Percentiles rank a stretch among this genome's conserved stretches.
These are phyloP conservation scores for Magallana gigas DNA, from an alignment of 1,140 invertebrate species.

Conservation along the genomic window DNA sequence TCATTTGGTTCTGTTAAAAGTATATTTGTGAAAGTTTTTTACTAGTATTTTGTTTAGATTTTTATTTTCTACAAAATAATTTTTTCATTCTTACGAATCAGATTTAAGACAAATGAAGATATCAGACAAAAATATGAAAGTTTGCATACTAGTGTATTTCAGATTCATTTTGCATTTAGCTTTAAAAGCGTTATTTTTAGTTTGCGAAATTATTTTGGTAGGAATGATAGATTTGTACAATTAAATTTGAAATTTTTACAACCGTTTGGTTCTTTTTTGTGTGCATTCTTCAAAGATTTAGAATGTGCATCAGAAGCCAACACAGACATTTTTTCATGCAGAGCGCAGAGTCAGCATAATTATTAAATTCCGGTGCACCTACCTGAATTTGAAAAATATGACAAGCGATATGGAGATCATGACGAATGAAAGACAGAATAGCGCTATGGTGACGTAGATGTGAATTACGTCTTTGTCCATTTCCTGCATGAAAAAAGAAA, in stretches of 20 bases:
- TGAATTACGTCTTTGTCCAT: background rate
- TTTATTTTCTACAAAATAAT: too few relatives aligned
- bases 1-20: too few relatives aligned
- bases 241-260: background rate
- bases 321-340: background rate
- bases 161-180: too few relatives aligned
- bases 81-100: too few relatives aligned
- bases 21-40: too few relatives aligned
- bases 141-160: background rate
- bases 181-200: too few relatives aligned
- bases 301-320: background rate
- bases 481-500: background rate
- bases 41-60: too few relatives aligned
- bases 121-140: background rate
- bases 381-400: constrained; percentile 40
- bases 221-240: background rate
- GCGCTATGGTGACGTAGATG: constrained; percentile 20
- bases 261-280: background rate
- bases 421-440: constrained; percentile 17
- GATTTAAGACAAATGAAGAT: background rate
- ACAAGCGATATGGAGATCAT: background rate
- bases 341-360: too few relatives aligned
- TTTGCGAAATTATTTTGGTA: too few relatives aligned
- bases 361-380: background rate
- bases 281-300: background rate